Evolutionary conservation across 2,888 invertebrate genomes (phyloP).

Genomic region (Leptopterna dolabrata): DNA sequence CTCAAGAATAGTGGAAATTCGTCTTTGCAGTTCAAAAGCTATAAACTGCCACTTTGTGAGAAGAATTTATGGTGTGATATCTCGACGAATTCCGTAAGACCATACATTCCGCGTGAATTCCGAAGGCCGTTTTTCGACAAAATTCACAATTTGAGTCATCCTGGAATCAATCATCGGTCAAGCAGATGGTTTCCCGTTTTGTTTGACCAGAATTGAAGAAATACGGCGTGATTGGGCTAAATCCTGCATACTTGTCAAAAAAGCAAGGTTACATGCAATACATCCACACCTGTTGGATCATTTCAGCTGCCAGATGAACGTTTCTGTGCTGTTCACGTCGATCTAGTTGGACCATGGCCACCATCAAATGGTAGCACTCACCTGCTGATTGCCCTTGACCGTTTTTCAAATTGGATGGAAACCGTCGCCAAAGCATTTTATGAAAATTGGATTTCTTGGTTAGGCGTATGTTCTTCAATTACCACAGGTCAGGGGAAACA

Average conservation of each 20-base stretch:
- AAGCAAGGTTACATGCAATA: no score
- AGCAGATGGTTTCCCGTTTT: conserved; percentile 10
- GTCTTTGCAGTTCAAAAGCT: no score
- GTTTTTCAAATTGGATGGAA: conserved; percentile 66
- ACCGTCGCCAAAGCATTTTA: no score
- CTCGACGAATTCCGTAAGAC: background rate
- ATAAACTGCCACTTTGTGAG: no score
- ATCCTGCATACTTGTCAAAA: conserved; percentile 60
- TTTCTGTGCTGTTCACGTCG: conserved; percentile 67
- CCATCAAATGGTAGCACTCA: conserved; percentile 64
- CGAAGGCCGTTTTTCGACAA: background rate
- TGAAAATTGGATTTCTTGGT: conserved; percentile 68
- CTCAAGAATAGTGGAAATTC: background rate
- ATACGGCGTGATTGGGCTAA: conserved; percentile 62
- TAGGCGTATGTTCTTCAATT: conserved; percentile 65
- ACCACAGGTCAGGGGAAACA: conserved; percentile 66
- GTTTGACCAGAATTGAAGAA: conserved; percentile 35
- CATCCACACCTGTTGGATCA: conserved; percentile 39
- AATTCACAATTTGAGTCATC: background rate
- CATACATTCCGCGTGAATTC: background rate
- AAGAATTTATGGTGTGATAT: no score
- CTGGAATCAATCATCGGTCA: conserved; percentile 32
- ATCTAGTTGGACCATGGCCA: conserved; percentile 67
- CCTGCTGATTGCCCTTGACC: conserved; percentile 65
- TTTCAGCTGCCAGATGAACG: conserved; percentile 60